phyloP scores from a whole-genome alignment of 2,888 invertebrate genomes.

The Patella ulyssiponensis region DNA sequence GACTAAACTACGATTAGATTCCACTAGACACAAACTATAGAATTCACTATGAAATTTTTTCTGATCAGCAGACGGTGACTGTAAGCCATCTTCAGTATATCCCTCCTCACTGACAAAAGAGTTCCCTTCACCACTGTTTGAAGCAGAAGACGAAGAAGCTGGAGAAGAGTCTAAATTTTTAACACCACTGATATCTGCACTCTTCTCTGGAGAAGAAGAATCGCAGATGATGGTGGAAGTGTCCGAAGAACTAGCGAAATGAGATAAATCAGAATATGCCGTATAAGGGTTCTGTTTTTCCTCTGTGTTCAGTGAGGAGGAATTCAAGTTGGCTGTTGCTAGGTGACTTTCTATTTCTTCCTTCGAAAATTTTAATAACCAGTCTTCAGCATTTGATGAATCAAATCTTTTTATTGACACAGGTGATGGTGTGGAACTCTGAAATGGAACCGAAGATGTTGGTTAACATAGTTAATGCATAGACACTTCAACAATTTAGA shows the following conservation, averaged over 20 bases:
- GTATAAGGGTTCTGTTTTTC: constrained; percentile 7
- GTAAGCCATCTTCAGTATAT: constrained; percentile 33
- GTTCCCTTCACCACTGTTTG: neutral
- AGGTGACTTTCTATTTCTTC: constrained; percentile 35
- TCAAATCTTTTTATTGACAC: constrained; percentile 30
- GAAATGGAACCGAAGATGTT: neutral
- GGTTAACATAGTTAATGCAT: too few species aligned
- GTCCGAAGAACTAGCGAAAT: constrained; percentile 5
- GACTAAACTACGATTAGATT: constrained; percentile 53
- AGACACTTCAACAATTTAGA: too few species aligned
- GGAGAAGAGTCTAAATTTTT: neutral
- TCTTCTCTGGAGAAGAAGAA: neutral
- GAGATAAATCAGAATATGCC: constrained; percentile 10
- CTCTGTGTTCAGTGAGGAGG: neutral
- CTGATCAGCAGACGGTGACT: constrained; percentile 44
- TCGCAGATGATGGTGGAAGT: neutral
- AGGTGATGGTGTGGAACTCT: constrained; percentile 33
- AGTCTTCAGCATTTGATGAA: constrained; percentile 29
- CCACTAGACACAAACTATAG: constrained; percentile 64
- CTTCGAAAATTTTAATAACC: constrained; percentile 34
- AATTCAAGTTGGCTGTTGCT: constrained; percentile 1
- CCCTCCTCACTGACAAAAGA: constrained; percentile 34
- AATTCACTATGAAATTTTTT: constrained; percentile 62
- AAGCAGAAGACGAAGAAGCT: neutral
- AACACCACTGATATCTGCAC: neutral